Conservation (phyloP, 2,888 invertebrate species). For the Eristalis arbustorum region DNA sequence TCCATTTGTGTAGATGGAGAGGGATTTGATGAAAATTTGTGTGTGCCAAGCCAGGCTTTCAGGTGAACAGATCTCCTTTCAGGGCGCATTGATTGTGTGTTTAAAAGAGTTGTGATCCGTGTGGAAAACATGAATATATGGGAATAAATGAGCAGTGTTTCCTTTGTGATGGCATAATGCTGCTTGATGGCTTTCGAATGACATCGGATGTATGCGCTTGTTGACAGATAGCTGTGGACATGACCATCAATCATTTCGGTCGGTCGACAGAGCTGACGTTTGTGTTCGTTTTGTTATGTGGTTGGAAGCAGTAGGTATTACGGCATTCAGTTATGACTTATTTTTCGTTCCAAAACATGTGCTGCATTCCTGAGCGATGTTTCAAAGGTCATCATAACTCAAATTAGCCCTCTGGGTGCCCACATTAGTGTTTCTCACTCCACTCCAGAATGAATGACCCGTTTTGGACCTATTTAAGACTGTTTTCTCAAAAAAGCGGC, state of each 20-base stretch:
- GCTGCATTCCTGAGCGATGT: slow-evolving; percentile 41
- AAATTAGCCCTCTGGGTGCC: slow-evolving; percentile 45
- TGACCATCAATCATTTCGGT: slow-evolving; percentile 75
- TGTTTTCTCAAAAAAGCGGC: not conserved
- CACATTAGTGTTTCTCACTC: slow-evolving; percentile 34
- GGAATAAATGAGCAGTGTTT: slow-evolving; percentile 66
- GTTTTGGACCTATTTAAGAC: not conserved
- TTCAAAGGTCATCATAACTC: slow-evolving; percentile 18
- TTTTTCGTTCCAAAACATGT: slow-evolving; percentile 32
- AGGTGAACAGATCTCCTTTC: slow-evolving; percentile 64
- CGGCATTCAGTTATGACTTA: slow-evolving; percentile 26
- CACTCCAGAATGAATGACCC: not conserved
- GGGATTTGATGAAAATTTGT: slow-evolving; percentile 65
- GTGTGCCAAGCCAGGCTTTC: slow-evolving; percentile 36
- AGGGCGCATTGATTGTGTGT: slow-evolving; percentile 59
- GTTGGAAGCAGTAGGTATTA: slow-evolving; percentile 37
- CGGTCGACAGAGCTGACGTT: slow-evolving; percentile 47
- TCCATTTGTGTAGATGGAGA: slow-evolving; percentile 49
- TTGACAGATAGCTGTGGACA: slow-evolving; percentile 78
- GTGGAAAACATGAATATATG: slow-evolving; percentile 69
- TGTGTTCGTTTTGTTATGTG: slow-evolving; percentile 23
- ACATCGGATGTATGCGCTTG: slow-evolving; percentile 73
- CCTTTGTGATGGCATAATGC: slow-evolving; percentile 67
- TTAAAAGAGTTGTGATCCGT: slow-evolving; percentile 71
- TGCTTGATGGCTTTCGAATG: slow-evolving; percentile 70